phyloP scores from a whole-genome alignment of 2,797 vertebrate species.

The Simalia tracyae region DNA sequence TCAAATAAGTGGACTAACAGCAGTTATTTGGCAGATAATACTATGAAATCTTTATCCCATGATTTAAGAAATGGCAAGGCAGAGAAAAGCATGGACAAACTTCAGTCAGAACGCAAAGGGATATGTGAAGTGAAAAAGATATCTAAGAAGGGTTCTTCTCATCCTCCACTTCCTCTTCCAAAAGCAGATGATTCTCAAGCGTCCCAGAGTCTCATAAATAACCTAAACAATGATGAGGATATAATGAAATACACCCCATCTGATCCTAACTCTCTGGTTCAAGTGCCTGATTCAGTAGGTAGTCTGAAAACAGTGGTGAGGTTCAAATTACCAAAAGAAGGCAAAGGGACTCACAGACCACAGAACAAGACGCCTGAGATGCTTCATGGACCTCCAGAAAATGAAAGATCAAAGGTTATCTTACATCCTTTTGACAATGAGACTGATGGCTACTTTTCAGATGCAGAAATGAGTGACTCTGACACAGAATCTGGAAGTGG shows the following conservation, averaged over 20 bases:
- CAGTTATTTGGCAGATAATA: conserved; percentile 63
- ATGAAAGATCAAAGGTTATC: conserved; percentile 69
- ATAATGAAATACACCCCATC: conserved; percentile 51
- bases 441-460: conserved; percentile 91
- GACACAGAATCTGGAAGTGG: conserved; percentile 76
- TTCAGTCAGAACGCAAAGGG: conserved; percentile 69
- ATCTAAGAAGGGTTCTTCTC: conserved; percentile 73
- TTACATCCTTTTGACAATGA: conserved; percentile 79
- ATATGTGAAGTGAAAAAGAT: conserved; percentile 71
- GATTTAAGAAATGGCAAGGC: conserved; percentile 73
- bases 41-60: conserved; percentile 63
- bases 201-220: conserved; percentile 70
- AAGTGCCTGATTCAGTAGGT: conserved; percentile 76
- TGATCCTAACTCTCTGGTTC: conserved; percentile 72
- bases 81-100: conserved; percentile 71
- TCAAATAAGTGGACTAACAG: conserved; percentile 65
- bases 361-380: conserved; percentile 65
- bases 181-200: conserved; percentile 83
- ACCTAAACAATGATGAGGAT: conserved; percentile 64
- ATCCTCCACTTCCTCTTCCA: conserved; percentile 74
- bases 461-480: conserved; percentile 89
- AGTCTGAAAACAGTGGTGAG: conserved; percentile 76
- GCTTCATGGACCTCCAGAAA: conserved; percentile 55
- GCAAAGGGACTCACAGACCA: conserved; percentile 75
- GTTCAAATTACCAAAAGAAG: conserved; percentile 81